A percentile compares a stretch with the other conserved stretches of the same genome.
phyloP scores from a whole-genome alignment of 2,797 vertebrate genomes.

The Pseudochromis fuscus region DNA sequence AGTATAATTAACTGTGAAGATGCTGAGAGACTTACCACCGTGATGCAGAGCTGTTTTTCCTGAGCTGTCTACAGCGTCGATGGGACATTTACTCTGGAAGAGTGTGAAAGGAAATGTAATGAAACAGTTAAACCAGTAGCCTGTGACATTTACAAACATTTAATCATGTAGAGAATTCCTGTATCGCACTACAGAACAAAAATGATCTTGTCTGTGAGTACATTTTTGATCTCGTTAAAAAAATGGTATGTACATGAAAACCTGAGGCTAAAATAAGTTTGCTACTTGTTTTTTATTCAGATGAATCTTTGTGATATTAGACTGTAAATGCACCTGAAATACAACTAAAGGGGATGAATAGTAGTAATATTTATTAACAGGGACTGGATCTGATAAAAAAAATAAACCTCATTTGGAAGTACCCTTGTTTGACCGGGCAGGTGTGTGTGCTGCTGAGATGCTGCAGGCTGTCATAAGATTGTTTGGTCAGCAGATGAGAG shows the following conservation, averaged over 20 bases:
- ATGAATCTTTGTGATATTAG: not conserved
- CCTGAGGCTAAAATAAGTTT: not conserved
- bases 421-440: constrained; percentile 8
- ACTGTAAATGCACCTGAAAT: not conserved
- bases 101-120: not conserved
- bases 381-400: not conserved
- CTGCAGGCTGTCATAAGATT: constrained; percentile 39
- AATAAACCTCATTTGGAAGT: not conserved
- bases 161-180: not conserved
- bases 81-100: constrained; percentile 89
- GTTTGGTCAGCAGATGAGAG: constrained; percentile 54
- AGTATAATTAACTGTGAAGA: constrained; percentile 23
- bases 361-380: not conserved
- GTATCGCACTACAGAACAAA: too few relatives aligned
- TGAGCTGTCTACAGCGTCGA: constrained; percentile 85
- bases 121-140: not conserved
- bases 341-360: too few relatives aligned
- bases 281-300: not conserved
- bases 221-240: not conserved
- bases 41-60: constrained; percentile 94
- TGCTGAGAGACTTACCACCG: constrained; percentile 85
- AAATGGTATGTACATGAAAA: not conserved
- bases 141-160: not conserved
- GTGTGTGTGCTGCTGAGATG: constrained; percentile 33
- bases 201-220: too few relatives aligned